Evolutionary conservation across 2,113 vertebrate genomes (phyloP), one percentile per base, ranked within the genome.

Genomic region (Oophaga pumilio): DNA sequence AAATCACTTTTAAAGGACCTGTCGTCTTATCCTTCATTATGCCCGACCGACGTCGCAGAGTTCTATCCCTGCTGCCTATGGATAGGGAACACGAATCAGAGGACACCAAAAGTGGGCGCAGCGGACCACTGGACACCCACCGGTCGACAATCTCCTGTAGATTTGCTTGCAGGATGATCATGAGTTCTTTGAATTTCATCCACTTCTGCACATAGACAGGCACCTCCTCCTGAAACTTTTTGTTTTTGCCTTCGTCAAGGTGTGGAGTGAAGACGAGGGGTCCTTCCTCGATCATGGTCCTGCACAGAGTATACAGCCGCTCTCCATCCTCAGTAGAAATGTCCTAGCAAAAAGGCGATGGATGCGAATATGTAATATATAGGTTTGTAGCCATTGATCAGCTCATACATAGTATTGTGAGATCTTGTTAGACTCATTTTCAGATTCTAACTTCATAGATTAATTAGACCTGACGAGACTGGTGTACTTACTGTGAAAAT

Each of bases 301-400:
- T 95, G 85, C 97, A 98, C 52, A 99, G 93, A 0, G 95, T 95
- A 90, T 98, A 94, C 14, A 99, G 89, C 86, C 96, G 93, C 80
- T 99, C 96, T 11, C 96, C 97, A 0, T 98, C 97, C 90, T 98
- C 96, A 3, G 97, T 97, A 6, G 98, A 98, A 91, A 99, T 99
- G 53, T 99, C 97, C 97, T 99, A 84, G 1, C n/a, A 83, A 1
- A 56, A 49, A 18, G 66, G 82, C 0, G 0, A 43, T 43, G 33
- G 33, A 43, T 43, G 33, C 33, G 3, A 43, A 43, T 43, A 43
- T 43, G 33, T 43, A 43, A 43, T 43, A 5, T 43, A 43, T 43
- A 43, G 6, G 14, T 62, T 2, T 62, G 60, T 62, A 3, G 60
- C 60, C 60, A 26, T 24, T 8, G 4, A 20, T 62, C 6, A 11